Percentiles rank a stretch among this genome's conserved stretches.
Evolutionary conservation across 2,113 vertebrate species (phyloP).

Genomic region (Solea solea): DNA sequence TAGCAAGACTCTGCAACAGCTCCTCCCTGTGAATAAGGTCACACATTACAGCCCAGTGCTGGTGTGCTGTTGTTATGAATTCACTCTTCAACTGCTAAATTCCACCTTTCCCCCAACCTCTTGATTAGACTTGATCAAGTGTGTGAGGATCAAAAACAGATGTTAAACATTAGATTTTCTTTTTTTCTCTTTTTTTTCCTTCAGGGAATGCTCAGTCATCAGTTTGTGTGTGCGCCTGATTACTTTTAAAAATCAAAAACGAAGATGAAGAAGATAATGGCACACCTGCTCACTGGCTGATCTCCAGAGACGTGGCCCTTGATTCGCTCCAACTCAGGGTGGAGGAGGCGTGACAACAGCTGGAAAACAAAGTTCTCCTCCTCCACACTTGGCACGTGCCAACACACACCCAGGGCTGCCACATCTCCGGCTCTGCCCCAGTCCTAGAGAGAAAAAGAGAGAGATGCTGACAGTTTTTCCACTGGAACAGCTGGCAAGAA

Average conservation of each 20-base stretch:
- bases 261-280: constrained; percentile 7
- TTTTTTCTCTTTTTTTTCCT: not conserved
- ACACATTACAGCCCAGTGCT: constrained; percentile 31
- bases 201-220: constrained; percentile 7
- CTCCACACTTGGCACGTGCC: constrained; percentile 90
- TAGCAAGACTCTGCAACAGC: constrained; percentile 90
- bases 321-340: constrained; percentile 89
- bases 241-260: not conserved
- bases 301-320: constrained; percentile 84
- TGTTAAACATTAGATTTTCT: not conserved
- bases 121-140: constrained; percentile 22
- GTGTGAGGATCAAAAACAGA: constrained; percentile 23
- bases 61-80: constrained; percentile 2
- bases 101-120: not conserved
- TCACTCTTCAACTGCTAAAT: not conserved
- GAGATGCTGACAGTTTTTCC: constrained; percentile 35
- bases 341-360: constrained; percentile 90
- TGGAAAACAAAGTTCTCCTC: constrained; percentile 91
- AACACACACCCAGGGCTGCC: constrained; percentile 89
- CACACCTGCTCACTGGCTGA: constrained; percentile 91
- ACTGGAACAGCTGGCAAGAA: constrained; percentile 49
- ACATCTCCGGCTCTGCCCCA: constrained; percentile 96
- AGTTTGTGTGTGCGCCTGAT: constrained; percentile 17
- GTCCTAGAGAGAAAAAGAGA: constrained; percentile 79
- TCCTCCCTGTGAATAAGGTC: constrained; percentile 85